Conservation (phyloP, 2,113 vertebrate species). For the Centrocercus urophasianus region DNA sequence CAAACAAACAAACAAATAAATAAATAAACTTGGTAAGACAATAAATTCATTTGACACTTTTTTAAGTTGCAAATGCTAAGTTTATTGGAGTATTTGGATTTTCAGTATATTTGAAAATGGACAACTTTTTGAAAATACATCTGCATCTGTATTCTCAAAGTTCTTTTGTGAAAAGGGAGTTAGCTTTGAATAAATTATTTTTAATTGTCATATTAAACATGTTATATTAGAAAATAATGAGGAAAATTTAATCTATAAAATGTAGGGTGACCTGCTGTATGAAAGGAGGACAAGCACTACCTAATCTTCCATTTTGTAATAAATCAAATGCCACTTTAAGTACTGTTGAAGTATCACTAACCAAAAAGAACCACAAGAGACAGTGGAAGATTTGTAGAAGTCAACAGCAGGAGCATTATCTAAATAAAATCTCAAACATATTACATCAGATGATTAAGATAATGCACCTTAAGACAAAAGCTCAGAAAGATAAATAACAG, state of each 20-base stretch:
- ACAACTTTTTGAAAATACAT: background rate
- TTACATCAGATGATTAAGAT: background rate
- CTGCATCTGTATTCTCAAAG: background rate
- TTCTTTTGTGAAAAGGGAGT: background rate
- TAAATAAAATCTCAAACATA: background rate
- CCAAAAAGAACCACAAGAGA: background rate
- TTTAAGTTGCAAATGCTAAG: background rate
- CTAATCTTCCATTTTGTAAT: background rate
- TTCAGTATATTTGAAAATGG: background rate
- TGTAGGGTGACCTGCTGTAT: background rate
- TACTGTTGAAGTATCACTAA: background rate
- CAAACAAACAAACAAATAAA: too few species aligned
- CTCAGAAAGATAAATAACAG: background rate
- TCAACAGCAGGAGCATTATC: background rate
- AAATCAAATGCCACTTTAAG: constrained; percentile 16
- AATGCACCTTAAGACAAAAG: background rate
- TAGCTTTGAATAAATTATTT: constrained; percentile 40
- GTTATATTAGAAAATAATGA: background rate
- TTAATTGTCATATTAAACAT: constrained; percentile 49
- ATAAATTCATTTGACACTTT: background rate
- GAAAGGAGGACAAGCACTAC: background rate
- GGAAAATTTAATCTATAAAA: constrained; percentile 54
- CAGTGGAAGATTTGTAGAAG: constrained; percentile 26
- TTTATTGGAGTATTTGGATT: background rate
- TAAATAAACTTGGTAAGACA: background rate